Evolutionary conservation across 2,113 vertebrate genomes (phyloP), one percentile per base, ranked within the genome.

Genomic region (Hystrix cristata): DNA sequence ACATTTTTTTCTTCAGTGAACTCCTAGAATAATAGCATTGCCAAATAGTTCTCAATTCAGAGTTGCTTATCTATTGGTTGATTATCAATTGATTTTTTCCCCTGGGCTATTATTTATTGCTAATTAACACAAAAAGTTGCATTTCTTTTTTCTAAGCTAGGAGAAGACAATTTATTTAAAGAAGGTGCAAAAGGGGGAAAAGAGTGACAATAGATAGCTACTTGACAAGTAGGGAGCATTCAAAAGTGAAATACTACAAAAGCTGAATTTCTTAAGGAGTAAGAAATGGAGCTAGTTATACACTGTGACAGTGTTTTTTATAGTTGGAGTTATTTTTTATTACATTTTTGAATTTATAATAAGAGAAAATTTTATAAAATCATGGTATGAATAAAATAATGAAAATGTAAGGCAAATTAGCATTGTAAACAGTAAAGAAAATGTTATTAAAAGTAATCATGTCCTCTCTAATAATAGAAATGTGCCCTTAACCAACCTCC

Each of bases 341-440:
- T 23, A 69, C 25, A 89, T 9, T 93, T 87, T 87, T 65, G 4
- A 59, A 48, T 87, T 76, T 34, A 89, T 31, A 93, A 87, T 25
- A 93, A 79, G 74, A 51, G 1, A 29, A 79, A 92, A 16, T 83
- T n/a, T 92, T 31, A 86, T n/a, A 69, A 80, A 89, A 87, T 87
- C 18, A 64, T 69, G 21, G 34, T 14, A 60, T 74, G 90, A 81
- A 25, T 81, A 87, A 95, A 95, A 83, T 86, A 53, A 51, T 15
- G 1, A 15, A 78, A 83, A 51, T 76, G 16, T 7, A 92, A 86
- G 15, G 38, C 18, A 91, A 95, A 96, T 11, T 46, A 91, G 11
- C 38, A 92, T 10, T 48, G n/a, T 55, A 83, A 89, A 95, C 7
- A 85, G 59, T 38, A 79, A 95, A 94, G 19, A 92, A 90, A 91